phyloP scores from a whole-genome alignment of 2,888 invertebrate genomes.

The Yponomeuta evonymella region DNA sequence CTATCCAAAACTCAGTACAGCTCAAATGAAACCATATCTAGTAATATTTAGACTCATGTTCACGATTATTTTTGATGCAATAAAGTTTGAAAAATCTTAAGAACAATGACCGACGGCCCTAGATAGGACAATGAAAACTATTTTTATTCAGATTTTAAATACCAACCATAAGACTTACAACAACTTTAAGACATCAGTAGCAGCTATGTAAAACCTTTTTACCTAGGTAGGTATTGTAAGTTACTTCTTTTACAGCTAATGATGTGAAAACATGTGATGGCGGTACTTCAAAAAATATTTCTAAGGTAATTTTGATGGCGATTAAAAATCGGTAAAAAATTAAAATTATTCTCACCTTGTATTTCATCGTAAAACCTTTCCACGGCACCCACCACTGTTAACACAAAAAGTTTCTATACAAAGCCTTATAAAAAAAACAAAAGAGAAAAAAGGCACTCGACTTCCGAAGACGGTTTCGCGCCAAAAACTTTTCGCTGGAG shows the following conservation, averaged over 20 bases:
- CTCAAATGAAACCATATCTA: too few relatives aligned
- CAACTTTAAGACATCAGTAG: too few relatives aligned
- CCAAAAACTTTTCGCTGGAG: slow-evolving; percentile 15
- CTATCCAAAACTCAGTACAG: too few relatives aligned
- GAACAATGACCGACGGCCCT: too few relatives aligned
- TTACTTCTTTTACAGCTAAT: too few relatives aligned
- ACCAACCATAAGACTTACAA: too few relatives aligned
- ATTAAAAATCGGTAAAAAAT: too few relatives aligned
- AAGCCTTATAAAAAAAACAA: slow-evolving; percentile 1
- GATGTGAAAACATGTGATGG: background rate
- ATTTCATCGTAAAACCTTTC: slow-evolving; percentile 4
- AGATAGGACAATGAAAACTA: too few relatives aligned
- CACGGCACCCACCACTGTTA: slow-evolving; percentile 3
- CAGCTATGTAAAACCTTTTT: background rate
- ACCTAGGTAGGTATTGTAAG: background rate
- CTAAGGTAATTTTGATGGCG: background rate
- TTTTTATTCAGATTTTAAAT: too few relatives aligned
- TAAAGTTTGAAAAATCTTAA: too few relatives aligned
- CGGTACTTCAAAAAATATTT: background rate
- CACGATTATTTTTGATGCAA: too few relatives aligned
- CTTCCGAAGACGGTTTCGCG: slow-evolving; percentile 20
- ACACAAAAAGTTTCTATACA: background rate
- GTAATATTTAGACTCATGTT: too few relatives aligned
- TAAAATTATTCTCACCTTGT: background rate
- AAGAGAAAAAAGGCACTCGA: slow-evolving; percentile 12